These are phyloP conservation scores for Ramphastos sulfuratus DNA, from an alignment of 2,113 vertebrate species.

Conservation along the genomic window DNA sequence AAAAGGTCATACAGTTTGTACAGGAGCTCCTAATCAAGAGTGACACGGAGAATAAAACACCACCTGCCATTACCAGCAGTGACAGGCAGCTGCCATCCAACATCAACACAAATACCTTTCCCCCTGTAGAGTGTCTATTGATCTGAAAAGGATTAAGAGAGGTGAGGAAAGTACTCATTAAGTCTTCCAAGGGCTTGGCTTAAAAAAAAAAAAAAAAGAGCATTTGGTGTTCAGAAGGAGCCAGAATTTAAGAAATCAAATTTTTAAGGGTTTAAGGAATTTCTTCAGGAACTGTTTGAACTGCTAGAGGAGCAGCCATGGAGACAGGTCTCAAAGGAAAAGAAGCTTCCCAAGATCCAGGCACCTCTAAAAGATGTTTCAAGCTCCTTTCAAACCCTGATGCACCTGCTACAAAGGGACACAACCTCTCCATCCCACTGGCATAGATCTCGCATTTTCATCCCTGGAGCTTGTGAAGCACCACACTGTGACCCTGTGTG, in stretches of 20 bases:
- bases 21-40: not conserved
- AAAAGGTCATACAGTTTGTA: not conserved
- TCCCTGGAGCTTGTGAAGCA: not conserved
- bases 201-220: not conserved
- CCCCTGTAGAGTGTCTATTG: not conserved
- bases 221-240: not conserved
- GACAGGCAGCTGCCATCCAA: not conserved
- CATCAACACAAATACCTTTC: not conserved
- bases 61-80: slow-evolving; percentile 16
- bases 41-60: not conserved
- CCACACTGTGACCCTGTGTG: not conserved
- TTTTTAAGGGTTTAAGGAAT: not conserved
- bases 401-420: not conserved
- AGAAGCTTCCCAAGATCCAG: not conserved
- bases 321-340: not conserved
- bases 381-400: not conserved
- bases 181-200: slow-evolving; percentile 2
- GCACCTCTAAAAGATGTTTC: not conserved
- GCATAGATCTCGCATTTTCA: not conserved
- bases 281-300: not conserved
- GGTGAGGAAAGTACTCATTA: slow-evolving; percentile 23
- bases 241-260: not conserved
- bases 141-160: slow-evolving; percentile 17
- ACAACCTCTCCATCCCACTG: not conserved
- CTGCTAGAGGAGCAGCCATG: not conserved